Evolutionary conservation across 2,888 invertebrate species (phyloP), one percentile per base, ranked within the genome.

Genomic region (Limnephilus lunatus): DNA sequence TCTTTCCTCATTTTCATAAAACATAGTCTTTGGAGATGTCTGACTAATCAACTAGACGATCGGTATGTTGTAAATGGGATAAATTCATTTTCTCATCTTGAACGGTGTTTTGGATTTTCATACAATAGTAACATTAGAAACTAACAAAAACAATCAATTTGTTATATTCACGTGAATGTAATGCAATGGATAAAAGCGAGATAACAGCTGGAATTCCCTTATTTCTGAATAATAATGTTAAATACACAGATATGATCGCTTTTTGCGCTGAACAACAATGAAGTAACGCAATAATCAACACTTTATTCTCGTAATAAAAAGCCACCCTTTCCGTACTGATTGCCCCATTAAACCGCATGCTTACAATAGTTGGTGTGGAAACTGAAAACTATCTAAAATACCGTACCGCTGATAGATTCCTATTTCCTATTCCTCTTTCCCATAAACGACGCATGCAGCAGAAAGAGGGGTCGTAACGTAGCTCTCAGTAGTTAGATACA

Each of bases 241-340:
- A 85, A 39, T 85, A 25, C 32, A 39, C 35, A 85, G 85, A 85
- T 85, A 53, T 81, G 88, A 35, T 89, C 88, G n/a, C 35, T 35
- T 80, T 88, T 89, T 80, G 81, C 35, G 80, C 81, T 81, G 35
- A 89, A 35, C 81, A 89, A 35, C 88, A 89, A 32, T 81, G 81
- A 89, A 80, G 35, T 89, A 81, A 89, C 88, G 88, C 81, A 80
- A 89, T 89, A 89, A 89, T 89, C 88, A 89, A 89, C 88, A 89
- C 88, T 81, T 89, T 81, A 81, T 89, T 89, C 80, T 80, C 88
- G 88, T 80, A 80, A 89, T 89, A 81, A 89, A 89, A 89, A 89
- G 88, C 88, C 88, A 80, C 88, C 68, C 68, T 80, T 86, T 89
- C 80, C 11, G 81, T 35, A 32, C 88, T 80, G 81, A 89, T 89